These are phyloP conservation scores for Gallinago paraguaiae DNA, from an alignment of 2,113 vertebrate genomes.

Conservation along the genomic window DNA sequence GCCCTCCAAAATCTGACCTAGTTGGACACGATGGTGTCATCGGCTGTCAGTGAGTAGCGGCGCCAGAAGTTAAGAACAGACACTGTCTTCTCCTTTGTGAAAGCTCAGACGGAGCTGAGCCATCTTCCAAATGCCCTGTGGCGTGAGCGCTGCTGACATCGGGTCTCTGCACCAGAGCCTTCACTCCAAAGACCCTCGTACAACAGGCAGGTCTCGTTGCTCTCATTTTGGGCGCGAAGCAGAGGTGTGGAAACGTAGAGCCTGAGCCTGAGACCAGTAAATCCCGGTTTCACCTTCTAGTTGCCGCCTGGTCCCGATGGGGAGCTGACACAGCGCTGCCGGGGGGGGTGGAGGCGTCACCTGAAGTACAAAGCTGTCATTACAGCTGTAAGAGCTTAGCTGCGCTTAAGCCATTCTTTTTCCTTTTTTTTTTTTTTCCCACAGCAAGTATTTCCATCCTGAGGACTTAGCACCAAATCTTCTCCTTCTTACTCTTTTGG, in stretches of 20 bases:
- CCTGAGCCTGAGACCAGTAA: not conserved
- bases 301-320: not conserved
- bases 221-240: not conserved
- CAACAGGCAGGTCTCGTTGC: not conserved
- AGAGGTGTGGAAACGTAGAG: accelerated
- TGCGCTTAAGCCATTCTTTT: not conserved
- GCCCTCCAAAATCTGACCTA: not conserved
- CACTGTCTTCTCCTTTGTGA: not conserved
- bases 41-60: not conserved
- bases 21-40: not conserved
- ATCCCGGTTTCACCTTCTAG: not conserved
- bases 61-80: not conserved
- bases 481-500: not conserved
- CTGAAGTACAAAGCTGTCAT: not conserved
- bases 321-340: not conserved
- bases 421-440: not conserved
- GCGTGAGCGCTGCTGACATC: not conserved
- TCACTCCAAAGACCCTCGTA: not conserved
- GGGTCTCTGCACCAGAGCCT: not conserved
- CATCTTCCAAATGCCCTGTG: not conserved
- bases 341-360: not conserved
- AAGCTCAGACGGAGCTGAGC: not conserved
- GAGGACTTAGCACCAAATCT: not conserved
- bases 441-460: not conserved
- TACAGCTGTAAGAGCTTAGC: not conserved